Conservation (phyloP, 2,797 vertebrate genomes). For the Scleropages formosus region DNA sequence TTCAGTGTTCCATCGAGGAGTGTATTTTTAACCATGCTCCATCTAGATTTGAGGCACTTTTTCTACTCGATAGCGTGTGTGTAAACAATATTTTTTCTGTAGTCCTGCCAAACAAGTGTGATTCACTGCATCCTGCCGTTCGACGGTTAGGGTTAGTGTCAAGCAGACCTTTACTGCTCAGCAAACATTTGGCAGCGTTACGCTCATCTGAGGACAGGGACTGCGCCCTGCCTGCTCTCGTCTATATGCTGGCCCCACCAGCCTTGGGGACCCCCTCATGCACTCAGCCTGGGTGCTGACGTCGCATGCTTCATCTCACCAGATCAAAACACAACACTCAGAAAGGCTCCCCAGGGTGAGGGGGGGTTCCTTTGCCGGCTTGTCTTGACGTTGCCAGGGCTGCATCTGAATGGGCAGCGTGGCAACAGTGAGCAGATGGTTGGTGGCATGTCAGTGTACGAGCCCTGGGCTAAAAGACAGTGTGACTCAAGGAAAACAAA, state of each 20-base stretch:
- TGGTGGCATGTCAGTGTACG: slow-evolving; percentile 44
- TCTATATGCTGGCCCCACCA: neutral
- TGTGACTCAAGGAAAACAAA: slow-evolving; percentile 42
- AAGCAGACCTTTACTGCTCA: neutral
- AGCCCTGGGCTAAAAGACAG: slow-evolving; percentile 45
- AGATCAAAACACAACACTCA: neutral
- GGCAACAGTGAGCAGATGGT: slow-evolving; percentile 55
- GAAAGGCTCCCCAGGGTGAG: neutral
- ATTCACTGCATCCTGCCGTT: neutral
- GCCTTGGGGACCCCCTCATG: neutral
- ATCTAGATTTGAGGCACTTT: neutral
- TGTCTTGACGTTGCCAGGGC: slow-evolving; percentile 7
- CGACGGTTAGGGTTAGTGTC: neutral
- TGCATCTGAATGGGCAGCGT: slow-evolving; percentile 27
- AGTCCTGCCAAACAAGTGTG: neutral
- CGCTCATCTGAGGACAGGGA: slow-evolving; percentile 40
- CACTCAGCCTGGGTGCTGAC: neutral
- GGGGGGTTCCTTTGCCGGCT: neutral
- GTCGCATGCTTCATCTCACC: neutral
- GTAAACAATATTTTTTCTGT: neutral
- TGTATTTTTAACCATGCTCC: neutral
- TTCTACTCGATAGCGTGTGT: neutral
- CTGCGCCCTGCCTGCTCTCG: neutral
- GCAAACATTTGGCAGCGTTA: slow-evolving; percentile 49
- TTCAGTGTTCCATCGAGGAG: too few species aligned